These are phyloP conservation scores for Watsonalla cultraria DNA, from an alignment of 2,888 invertebrate species.

Conservation along the genomic window DNA sequence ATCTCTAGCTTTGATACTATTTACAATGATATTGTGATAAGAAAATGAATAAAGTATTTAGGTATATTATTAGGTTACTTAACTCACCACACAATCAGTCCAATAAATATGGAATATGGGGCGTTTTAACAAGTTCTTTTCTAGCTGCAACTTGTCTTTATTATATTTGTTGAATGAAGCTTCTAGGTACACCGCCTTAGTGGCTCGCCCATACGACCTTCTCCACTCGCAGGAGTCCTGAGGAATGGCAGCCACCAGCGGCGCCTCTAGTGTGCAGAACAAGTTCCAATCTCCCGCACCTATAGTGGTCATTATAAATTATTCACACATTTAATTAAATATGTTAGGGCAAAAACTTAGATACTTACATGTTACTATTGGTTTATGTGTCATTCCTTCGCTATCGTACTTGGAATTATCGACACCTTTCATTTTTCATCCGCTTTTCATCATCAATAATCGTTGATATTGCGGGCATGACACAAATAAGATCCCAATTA, in stretches of 20 bases:
- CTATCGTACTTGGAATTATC: conserved; percentile 66
- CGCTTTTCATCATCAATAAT: conserved; percentile 58
- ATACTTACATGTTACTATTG: conserved; percentile 85
- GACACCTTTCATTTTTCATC: conserved; percentile 80
- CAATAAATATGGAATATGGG: conserved; percentile 96
- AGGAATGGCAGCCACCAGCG: conserved; percentile 88
- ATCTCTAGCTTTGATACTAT: too few species aligned
- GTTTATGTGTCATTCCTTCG: conserved; percentile 83
- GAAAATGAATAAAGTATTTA: too few species aligned
- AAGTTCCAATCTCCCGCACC: conserved; percentile 92
- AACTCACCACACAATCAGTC: conserved; percentile 94
- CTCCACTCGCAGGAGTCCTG: conserved; percentile 95
- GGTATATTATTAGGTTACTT: neutral
- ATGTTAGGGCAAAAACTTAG: neutral
- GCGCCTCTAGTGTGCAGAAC: conserved; percentile 89
- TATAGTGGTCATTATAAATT: conserved; percentile 35
- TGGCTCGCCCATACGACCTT: conserved; percentile 91
- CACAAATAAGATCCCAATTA: conserved; percentile 56
- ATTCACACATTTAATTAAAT: neutral
- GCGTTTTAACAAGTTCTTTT: conserved; percentile 89
- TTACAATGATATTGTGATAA: too few species aligned
- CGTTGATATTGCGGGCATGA: conserved; percentile 59
- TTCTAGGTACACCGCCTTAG: conserved; percentile 90
- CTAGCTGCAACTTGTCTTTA: conserved; percentile 84
- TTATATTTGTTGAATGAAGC: conserved; percentile 90